phyloP scores from a whole-genome alignment of 1,140 invertebrate species.

The Pemphigus obesinymphae region DNA sequence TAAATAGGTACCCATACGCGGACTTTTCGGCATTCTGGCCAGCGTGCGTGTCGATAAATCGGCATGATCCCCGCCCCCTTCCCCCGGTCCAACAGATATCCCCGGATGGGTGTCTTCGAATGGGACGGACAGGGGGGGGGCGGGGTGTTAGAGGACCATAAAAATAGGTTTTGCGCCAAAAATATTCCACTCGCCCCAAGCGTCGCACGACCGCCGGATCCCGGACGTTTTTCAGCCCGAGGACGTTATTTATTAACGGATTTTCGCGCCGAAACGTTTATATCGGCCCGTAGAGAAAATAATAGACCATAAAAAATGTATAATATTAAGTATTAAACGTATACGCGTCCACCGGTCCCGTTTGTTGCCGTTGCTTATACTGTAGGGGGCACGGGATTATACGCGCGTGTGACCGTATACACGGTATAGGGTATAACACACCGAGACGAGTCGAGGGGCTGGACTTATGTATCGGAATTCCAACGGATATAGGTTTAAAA shows the following conservation, averaged over 20 bases:
- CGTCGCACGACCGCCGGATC: not conserved
- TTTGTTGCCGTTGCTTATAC: not conserved
- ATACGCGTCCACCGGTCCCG: not conserved
- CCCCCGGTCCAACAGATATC: too few relatives aligned
- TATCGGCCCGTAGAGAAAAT: constrained; percentile 10
- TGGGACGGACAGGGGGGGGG: too few relatives aligned
- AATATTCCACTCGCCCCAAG: not conserved
- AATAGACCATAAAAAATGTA: constrained; percentile 28
- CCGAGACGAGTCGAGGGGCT: constrained; percentile 3
- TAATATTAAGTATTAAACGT: constrained; percentile 31
- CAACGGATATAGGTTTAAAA: constrained; percentile 6
- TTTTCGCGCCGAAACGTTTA: constrained; percentile 22
- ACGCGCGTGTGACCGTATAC: too few relatives aligned
- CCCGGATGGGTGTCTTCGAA: too few relatives aligned
- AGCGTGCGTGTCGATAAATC: not conserved
- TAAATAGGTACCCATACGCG: too few relatives aligned
- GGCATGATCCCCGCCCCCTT: not conserved
- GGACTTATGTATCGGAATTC: not conserved
- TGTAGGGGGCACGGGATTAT: too few relatives aligned
- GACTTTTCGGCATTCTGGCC: too few relatives aligned
- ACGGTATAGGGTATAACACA: too few relatives aligned
- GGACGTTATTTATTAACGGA: constrained; percentile 18
- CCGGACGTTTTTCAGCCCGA: not conserved
- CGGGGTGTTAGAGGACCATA: not conserved
- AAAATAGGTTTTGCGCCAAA: constrained; percentile 9